Conservation (phyloP, 2,888 invertebrate genomes). For the Agapetus fuscipes region DNA sequence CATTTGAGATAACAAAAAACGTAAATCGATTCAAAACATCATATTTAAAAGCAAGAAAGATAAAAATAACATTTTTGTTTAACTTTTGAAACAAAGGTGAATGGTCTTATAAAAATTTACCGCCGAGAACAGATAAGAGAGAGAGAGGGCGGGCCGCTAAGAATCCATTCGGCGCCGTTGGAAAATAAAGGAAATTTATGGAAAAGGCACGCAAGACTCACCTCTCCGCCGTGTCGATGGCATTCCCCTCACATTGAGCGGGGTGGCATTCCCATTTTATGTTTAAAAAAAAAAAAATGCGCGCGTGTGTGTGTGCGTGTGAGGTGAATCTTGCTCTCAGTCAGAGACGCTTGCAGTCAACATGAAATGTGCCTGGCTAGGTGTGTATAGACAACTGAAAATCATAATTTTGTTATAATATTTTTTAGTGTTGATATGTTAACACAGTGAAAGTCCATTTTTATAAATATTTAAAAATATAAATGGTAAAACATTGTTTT, state of each 20-base stretch:
- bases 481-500: too few relatives aligned
- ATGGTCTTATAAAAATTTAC: slow-evolving; percentile 5
- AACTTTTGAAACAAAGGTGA: slow-evolving; percentile 1
- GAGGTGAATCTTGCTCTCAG: too few relatives aligned
- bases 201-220: slow-evolving; percentile 8
- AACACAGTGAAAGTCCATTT: too few relatives aligned
- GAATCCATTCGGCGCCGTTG: slow-evolving; percentile 7
- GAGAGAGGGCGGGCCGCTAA: not conserved
- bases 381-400: too few relatives aligned
- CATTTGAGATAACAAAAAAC: too few relatives aligned
- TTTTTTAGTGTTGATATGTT: too few relatives aligned
- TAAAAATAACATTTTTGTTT: slow-evolving; percentile 3
- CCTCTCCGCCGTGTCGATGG: not conserved
- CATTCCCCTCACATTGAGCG: not conserved
- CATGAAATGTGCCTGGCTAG: too few relatives aligned
- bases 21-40: too few relatives aligned
- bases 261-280: not conserved
- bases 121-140: slow-evolving; percentile 5
- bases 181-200: slow-evolving; percentile 10
- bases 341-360: too few relatives aligned
- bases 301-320: not conserved
- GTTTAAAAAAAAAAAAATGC: not conserved
- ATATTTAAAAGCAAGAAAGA: too few relatives aligned
- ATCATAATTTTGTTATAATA: too few relatives aligned
- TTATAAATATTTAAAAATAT: too few relatives aligned